Evolutionary conservation across 2,797 vertebrate genomes (phyloP).

Genomic region (Coregonus suidteri): DNA sequence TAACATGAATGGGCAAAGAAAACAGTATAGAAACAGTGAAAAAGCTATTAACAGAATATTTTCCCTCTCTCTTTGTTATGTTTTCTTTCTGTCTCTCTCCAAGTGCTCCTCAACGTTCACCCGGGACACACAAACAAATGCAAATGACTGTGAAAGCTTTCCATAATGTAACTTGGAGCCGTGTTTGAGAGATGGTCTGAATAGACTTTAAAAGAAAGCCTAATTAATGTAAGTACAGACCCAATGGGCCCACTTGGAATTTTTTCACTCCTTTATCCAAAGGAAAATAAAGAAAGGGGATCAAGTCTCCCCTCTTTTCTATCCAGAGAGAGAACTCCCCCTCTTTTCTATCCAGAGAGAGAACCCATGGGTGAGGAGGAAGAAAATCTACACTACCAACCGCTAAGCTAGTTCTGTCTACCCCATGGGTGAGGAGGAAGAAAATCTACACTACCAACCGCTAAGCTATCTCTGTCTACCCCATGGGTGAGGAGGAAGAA

Average conservation of each 20-base stretch:
- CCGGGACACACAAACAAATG: conserved; percentile 90
- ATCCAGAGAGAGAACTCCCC: conserved; percentile 29
- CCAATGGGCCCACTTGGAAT: conserved; percentile 87
- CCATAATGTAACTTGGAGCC: conserved; percentile 83
- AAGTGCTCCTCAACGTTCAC: conserved; percentile 56
- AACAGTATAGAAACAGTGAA: conserved; percentile 65
- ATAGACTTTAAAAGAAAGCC: conserved; percentile 87
- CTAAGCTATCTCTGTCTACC: conserved; percentile 18
- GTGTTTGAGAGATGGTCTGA: conserved; percentile 81
- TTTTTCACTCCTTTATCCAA: conserved; percentile 82
- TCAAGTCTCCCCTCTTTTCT: conserved; percentile 61
- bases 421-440: no score
- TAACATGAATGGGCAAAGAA: conserved; percentile 65
- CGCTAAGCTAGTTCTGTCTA: no score
- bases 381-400: no score
- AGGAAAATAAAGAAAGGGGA: conserved; percentile 59
- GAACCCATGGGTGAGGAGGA: no score
- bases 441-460: no score
- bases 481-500: conserved; percentile 41
- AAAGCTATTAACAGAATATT: conserved; percentile 80
- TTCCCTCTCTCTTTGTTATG: conserved; percentile 59
- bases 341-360: no score
- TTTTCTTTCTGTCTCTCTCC: conserved; percentile 50
- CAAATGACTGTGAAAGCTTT: conserved; percentile 88
- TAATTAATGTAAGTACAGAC: conserved; percentile 93